Base-by-base conservation (phyloP, 2,888 invertebrate genomes). In the Chloromyia formosa region DNA sequence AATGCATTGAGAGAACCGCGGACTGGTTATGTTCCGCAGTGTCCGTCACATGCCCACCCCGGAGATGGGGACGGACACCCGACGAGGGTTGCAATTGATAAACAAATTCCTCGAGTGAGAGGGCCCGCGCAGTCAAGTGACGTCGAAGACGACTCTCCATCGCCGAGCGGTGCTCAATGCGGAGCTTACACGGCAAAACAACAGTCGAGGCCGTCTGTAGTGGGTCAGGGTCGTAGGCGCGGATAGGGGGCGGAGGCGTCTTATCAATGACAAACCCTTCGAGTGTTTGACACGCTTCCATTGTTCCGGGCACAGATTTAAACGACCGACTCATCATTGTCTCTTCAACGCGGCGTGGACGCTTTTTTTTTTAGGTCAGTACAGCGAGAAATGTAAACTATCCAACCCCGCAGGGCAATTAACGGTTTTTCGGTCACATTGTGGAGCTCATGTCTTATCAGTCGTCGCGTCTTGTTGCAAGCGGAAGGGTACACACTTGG, bases 181-280 rank as follows among this genome's bases (percentile, higher is more conserved):
- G 12, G 16, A 49, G 5, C 23, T 23, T 4, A 40, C 40, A 4
- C 54, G 49, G 18, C 56, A 71, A 58, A 40, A 69, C 56, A 71
- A 71, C 71, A 71, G 71, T 71, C 58, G 58, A 40, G 58, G 18
- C 18, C 20, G 42, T 40, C 35, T 22, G 54, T 18, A 71, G 56
- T 71, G 18, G 71, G 54, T 56, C 71, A 71, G 56, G 71, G 71
- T 71, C 56, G 66, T 5, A 12, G 49, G 62, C 22, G 49, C 20
- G 14, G 7, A 2, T 7, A 35, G 27, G 27, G 12, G 66, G 18
- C 45, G 7, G 22, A 49, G 45, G 22, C n/a, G 49, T 35, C 27
- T 22, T 45, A 16, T 49, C 66, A 22, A 27, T 42, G 22, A 14
- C 66, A 45, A 49, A 45, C 12, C 9, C 45, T 27, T 49, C 7